These are phyloP conservation scores for Pseudobourletiella spinata DNA, from an alignment of 1,140 invertebrate genomes.

Conservation along the genomic window DNA sequence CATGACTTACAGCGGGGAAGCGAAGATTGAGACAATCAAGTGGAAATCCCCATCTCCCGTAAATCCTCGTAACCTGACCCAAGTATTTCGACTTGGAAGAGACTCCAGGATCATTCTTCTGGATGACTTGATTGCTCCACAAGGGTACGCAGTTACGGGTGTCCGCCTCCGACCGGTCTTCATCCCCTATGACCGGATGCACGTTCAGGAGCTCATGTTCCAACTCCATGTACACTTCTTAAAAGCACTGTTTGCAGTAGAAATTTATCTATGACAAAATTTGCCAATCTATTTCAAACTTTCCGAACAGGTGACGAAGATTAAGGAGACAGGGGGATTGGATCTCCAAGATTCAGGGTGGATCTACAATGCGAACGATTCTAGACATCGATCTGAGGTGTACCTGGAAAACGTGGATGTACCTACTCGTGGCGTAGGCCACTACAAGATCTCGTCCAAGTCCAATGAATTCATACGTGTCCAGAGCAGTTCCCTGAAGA, in stretches of 20 bases:
- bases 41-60: neutral
- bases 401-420: neutral
- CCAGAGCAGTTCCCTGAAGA: slow-evolving; percentile 7
- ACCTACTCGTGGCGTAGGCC: neutral
- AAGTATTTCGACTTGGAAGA: slow-evolving; percentile 10
- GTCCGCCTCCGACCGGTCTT: slow-evolving; percentile 2
- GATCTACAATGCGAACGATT: slow-evolving; percentile 11
- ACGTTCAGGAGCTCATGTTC: slow-evolving; percentile 1
- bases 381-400: neutral
- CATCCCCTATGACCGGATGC: neutral
- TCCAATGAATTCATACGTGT: slow-evolving; percentile 6
- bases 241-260: no score
- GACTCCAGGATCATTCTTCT: slow-evolving; percentile 1
- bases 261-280: no score
- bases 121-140: slow-evolving; percentile 11
- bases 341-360: neutral
- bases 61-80: neutral
- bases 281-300: no score
- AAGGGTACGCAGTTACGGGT: slow-evolving; percentile 11
- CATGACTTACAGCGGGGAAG: neutral
- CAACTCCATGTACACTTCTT: slow-evolving; percentile 14
- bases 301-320: slow-evolving; percentile 7
- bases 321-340: neutral
- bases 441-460: neutral
- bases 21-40: neutral